A percentile compares a stretch with the other conserved stretches of the same genome.
Evolutionary conservation across 2,797 vertebrate genomes (phyloP).

Genomic region (Aeoliscus strigatus): DNA sequence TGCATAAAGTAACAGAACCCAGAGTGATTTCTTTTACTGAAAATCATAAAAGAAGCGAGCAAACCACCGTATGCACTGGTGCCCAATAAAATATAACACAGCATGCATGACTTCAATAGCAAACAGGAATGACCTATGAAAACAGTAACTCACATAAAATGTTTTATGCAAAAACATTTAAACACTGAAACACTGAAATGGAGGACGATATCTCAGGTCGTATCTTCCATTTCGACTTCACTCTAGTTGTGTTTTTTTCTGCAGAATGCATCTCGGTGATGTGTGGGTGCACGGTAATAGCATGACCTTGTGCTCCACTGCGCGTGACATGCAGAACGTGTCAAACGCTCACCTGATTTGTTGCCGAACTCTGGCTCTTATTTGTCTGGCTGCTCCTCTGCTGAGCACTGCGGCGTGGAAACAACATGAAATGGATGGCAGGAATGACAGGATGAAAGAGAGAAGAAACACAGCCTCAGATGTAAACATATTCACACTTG

Average conservation of each 20-base stretch:
- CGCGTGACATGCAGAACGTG: slow-evolving; percentile 18
- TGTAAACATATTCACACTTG: slow-evolving; percentile 8
- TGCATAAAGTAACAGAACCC: slow-evolving; percentile 48
- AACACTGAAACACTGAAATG: slow-evolving; percentile 12
- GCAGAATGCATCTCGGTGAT: slow-evolving; percentile 17
- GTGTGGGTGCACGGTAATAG: slow-evolving; percentile 15
- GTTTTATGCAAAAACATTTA: slow-evolving; percentile 14
- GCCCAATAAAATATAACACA: slow-evolving; percentile 30
- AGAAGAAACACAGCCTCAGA: neutral
- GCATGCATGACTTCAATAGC: slow-evolving; percentile 26
- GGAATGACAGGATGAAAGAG: neutral
- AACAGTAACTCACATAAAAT: slow-evolving; percentile 1
- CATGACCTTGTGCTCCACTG: slow-evolving; percentile 18
- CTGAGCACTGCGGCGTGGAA: slow-evolving; percentile 80
- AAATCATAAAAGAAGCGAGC: slow-evolving; percentile 33
- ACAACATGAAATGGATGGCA: neutral
- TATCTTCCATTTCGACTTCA: slow-evolving; percentile 16
- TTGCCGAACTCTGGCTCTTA: slow-evolving; percentile 86
- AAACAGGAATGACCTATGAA: slow-evolving; percentile 8
- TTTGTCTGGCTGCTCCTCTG: slow-evolving; percentile 91
- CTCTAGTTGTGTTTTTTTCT: slow-evolving; percentile 9
- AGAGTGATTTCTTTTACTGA: slow-evolving; percentile 20
- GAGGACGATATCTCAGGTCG: slow-evolving; percentile 4
- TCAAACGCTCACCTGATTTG: slow-evolving; percentile 84
- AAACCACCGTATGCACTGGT: slow-evolving; percentile 22